Evolutionary conservation across 2,888 invertebrate genomes (phyloP).

Genomic region (Julus scandinavius): DNA sequence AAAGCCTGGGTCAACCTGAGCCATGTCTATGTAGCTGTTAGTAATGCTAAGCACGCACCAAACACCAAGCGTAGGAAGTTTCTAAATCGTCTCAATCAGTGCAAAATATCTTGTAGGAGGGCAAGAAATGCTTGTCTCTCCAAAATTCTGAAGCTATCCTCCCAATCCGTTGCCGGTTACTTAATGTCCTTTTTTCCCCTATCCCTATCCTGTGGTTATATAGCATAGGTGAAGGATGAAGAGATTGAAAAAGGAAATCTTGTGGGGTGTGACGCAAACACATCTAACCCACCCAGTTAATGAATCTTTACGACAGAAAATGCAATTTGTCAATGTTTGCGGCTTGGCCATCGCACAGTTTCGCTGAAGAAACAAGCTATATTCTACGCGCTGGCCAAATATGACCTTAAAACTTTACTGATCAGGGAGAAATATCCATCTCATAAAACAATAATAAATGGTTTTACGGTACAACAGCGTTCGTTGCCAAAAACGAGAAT

Average conservation of each 20-base stretch:
- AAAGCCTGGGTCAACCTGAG: neutral
- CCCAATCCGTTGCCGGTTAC: neutral
- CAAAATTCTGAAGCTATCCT: constrained; percentile 17
- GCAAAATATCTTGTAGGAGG: constrained; percentile 2
- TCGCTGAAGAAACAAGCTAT: neutral
- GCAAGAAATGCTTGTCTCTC: neutral
- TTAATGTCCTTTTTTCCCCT: neutral
- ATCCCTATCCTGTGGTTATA: constrained; percentile 4
- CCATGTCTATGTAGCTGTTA: neutral
- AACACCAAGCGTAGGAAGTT: neutral
- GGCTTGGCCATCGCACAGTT: neutral
- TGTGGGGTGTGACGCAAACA: constrained; percentile 17
- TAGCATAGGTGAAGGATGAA: neutral
- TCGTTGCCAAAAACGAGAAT: neutral
- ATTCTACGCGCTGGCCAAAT: neutral
- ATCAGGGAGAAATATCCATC: neutral
- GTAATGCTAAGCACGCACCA: neutral
- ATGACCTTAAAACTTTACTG: neutral
- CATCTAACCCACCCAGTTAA: neutral
- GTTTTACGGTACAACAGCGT: neutral
- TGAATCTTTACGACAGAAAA: constrained; percentile 36
- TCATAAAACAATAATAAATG: neutral
- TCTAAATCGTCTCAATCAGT: constrained; percentile 12
- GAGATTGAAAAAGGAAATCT: constrained; percentile 14
- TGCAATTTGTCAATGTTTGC: constrained; percentile 19